Evolutionary conservation across 1,140 invertebrate species (phyloP), one percentile per base, ranked within the genome.

Genomic region (Drosophila rhopaloa): DNA sequence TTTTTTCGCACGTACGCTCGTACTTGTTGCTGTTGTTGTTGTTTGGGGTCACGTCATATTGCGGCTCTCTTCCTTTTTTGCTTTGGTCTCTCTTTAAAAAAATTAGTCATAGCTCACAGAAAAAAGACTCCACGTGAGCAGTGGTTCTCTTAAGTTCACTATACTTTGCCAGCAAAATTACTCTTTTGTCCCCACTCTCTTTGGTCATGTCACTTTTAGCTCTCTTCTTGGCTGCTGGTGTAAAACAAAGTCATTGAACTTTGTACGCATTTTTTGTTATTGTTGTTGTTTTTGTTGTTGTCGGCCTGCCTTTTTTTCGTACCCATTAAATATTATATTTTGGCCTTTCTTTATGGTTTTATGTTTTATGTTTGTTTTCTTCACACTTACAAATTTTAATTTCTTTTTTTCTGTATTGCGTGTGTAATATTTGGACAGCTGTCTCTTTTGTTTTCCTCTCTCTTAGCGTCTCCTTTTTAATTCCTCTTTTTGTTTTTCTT

Each of bases 201-300:
- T 62, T 29, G n/a, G 27, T 35, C 35, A 14, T 47, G 8, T 41
- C 19, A 14, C 24, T 24, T 8, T 4, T 1, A 2, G 7, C 32
- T 67, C 53, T 54, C 27, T 47, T n/a, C 8, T 19, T 10, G 9
- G 29, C 43, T 57, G 59, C 60, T 62, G 61, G 55, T 86, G 82
- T 86, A 81, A 78, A 86, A 56, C 82, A 88, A 88, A 88, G 83
- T 89, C 83, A 88, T 89, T 84, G 83, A 88, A 89, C 83, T 88
- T 88, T 88, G 83, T 88, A 88, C 83, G 83, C 85, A 88, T 89
- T 88, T 81, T 78, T 47, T 74, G 71, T 74, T 72, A 27, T 41
- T 73, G 27, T 38, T 73, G 27, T 38, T 74, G 43, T 74, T 63
- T 29, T 63, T 76, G 60, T 40, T 76, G 60, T 40, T 82, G 29